These are phyloP conservation scores for Notothenia coriiceps DNA, from an alignment of 2,113 vertebrate genomes.

Conservation along the genomic window DNA sequence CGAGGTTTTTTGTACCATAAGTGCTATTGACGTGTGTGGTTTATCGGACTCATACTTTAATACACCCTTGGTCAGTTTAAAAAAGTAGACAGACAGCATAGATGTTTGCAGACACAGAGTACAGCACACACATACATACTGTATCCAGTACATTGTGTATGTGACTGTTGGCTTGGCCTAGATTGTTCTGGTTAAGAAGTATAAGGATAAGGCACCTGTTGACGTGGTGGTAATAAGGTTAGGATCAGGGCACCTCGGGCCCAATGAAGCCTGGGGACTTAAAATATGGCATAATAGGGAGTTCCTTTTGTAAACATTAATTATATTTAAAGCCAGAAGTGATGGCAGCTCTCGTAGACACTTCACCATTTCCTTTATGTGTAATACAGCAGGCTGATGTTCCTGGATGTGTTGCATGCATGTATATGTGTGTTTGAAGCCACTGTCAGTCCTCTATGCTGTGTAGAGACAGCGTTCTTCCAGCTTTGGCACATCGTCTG, in stretches of 20 bases:
- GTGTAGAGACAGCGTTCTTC: constrained; percentile 52
- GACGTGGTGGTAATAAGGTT: constrained; percentile 44
- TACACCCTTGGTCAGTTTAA: constrained; percentile 6
- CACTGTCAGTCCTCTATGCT: background rate
- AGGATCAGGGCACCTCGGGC: constrained; percentile 36
- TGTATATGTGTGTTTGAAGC: constrained; percentile 14
- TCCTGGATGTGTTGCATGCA: background rate
- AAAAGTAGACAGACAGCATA: background rate
- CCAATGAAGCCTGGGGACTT: background rate
- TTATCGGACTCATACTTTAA: background rate
- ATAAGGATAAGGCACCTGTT: constrained; percentile 32
- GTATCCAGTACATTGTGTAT: background rate
- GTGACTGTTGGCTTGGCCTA: constrained; percentile 1
- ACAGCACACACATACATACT: background rate
- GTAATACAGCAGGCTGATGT: constrained; percentile 2
- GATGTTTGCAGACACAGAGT: background rate
- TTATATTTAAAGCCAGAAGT: background rate
- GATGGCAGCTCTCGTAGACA: background rate
- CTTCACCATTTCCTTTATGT: background rate
- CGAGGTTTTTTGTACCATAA: constrained; percentile 4
- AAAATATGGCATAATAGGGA: background rate
- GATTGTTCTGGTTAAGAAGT: constrained; percentile 15
- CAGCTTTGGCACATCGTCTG: constrained; percentile 47
- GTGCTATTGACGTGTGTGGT: background rate
- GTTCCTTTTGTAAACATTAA: background rate